Evolutionary conservation across 2,797 vertebrate species (phyloP), one percentile per base, ranked within the genome.

Genomic region (Neopelma chrysocephalum): DNA sequence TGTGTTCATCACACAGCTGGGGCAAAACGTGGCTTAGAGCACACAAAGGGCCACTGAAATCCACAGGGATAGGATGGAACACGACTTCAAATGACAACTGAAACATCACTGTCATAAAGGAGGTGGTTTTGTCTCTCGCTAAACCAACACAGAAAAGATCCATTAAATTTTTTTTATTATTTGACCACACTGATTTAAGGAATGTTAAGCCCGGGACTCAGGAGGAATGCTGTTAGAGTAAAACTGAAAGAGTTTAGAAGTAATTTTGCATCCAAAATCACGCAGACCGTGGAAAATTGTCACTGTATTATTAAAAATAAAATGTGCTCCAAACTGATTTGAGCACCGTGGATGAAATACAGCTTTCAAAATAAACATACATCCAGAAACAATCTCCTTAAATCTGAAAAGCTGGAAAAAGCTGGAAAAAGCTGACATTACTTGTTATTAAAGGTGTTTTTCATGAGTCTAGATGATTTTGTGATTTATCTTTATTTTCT

Each of bases 281-380:
- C 2, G 2, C 43, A 92, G 90, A 89, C 47, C 5, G 0, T 96
- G 81, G 81, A 93, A 93, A 96, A 96, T 84, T 20, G 86, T 91
- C 43, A 86, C 81, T 93, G 72, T 83, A 29, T 23, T 87, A 87
- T 80, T 89, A 92, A 95, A 96, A 96, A 73, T 73, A 87, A 89
- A 94, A 48, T 56, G 64, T 14, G 48, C 14, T 87, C 21, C 51
- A 85, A 80, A 89, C 18, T 78, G 0, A 60, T 45, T 81, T 75
- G 76, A 94, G 31, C 31, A 19, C 23, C 57, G 11, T 21, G 50
- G 54, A 83, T 69, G 70, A 89, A 94, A 90, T 47, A 21, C 34
- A 60, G 60, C 45, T 85, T 91, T 92, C 61, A 81, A 92, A 89
- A 91, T 16, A 95, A 94, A 50, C 13, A 56, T 11, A 18, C 4